These are phyloP conservation scores for Mactra quadrangularis DNA, from an alignment of 1,140 invertebrate species.

Conservation along the genomic window DNA sequence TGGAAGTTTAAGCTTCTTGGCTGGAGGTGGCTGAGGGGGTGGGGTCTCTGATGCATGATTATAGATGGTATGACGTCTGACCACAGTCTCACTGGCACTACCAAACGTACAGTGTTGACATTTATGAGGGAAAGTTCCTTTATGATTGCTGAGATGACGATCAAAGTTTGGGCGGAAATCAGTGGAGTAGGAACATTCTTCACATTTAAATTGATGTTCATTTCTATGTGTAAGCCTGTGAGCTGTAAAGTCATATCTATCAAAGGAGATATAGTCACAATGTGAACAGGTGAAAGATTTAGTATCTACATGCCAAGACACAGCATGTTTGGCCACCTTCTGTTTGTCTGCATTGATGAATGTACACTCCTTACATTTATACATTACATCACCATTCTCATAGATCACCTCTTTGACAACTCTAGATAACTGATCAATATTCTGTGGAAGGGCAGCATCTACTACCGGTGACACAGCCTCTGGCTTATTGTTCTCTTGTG, in stretches of 20 bases:
- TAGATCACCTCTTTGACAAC: conserved; percentile 44
- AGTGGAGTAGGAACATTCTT: conserved; percentile 95
- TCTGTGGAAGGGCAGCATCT: conserved; percentile 9
- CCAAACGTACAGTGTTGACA: conserved; percentile 96
- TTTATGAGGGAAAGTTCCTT: conserved; percentile 85
- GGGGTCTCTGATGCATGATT: conserved; percentile 77
- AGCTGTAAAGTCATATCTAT: conserved; percentile 87
- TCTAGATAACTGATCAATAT: conserved; percentile 26
- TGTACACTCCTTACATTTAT: conserved; percentile 76
- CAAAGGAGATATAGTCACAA: conserved; percentile 95
- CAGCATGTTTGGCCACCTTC: conserved; percentile 78
- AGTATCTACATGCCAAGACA: conserved; percentile 82
- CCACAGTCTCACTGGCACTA: conserved; percentile 95
- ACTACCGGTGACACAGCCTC: not conserved
- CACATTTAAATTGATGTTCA: conserved; percentile 93
- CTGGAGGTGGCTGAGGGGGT: conserved; percentile 3
- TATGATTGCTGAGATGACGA: conserved; percentile 95
- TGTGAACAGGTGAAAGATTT: conserved; percentile 93
- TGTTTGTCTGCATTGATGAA: conserved; percentile 72
- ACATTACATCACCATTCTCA: conserved; percentile 59
- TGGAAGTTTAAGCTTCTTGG: conserved; percentile 32
- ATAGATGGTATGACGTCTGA: conserved; percentile 94
- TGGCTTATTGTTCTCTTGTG: not conserved
- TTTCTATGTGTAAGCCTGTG: conserved; percentile 93
- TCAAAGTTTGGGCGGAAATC: conserved; percentile 97